Base-by-base conservation (phyloP, 2,113 vertebrate species). In the Rhinogobius similis region DNA sequence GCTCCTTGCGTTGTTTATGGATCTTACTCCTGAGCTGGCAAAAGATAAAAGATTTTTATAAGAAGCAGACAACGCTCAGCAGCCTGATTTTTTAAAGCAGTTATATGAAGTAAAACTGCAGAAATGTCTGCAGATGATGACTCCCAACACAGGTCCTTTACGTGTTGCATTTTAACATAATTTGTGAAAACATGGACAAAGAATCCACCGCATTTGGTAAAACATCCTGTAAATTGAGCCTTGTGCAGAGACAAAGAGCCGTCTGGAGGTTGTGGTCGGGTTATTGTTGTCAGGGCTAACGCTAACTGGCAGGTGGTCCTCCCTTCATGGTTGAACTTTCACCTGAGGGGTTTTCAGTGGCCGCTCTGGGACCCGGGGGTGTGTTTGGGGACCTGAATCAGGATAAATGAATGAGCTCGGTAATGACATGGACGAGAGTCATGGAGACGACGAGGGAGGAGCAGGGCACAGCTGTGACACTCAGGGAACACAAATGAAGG, bases 381-480 rank as follows among this genome's bases (percentile, higher is more conserved):
- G 50, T 12, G 10, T 53, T 24, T 24, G 21, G 52, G 29, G 67
- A 61, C 58, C 13, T 65, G 26, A 27, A 62, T 26, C n/a, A 32
- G 65, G 67, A 46, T 27, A 71, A 82, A 79, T 75, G 73, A 82
- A 82, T 77, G 65, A 23, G 67, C 52, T 26, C 11, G 8, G 16
- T 65, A 76, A 58, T 48, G 65, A 2, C 32, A 21, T 21, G 10
- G 18, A 61, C 7, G 9, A 7, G 56, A 29, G 14, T 32, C 18
- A 18, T 27, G 27, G 56, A 29, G 27, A 16, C 10, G 58, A 36
- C 32, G 6, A 36, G 20, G 13, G 13, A 41, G 64, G 11, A 61
- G 18, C 18, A 62, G 69, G 62, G 39, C 74, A 27, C 79, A 77
- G 74, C 74, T 81, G 73, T 5, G 21, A 20, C 44, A 21, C 23